Evolutionary conservation across 2,797 vertebrate species (phyloP).

Genomic region (Oryzias dopingdopingensis): DNA sequence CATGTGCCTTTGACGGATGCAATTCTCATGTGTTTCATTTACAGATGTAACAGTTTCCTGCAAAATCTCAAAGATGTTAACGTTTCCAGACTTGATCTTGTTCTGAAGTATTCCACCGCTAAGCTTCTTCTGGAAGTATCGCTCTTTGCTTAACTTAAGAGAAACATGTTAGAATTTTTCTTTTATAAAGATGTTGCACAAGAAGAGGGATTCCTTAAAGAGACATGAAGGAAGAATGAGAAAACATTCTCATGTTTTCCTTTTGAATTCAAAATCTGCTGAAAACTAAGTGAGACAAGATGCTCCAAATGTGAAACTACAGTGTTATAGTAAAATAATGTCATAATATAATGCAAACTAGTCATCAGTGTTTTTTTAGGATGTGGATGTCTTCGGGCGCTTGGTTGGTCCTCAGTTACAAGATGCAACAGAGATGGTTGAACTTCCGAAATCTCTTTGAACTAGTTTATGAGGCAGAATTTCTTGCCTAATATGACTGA

Average conservation of each 20-base stretch:
- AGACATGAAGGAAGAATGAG: constrained; percentile 7
- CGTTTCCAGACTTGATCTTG: too few species aligned
- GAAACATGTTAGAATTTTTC: too few species aligned
- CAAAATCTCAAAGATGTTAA: too few species aligned
- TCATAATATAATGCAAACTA: constrained; percentile 37
- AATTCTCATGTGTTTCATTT: too few species aligned
- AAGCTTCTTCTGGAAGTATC: too few species aligned
- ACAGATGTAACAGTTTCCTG: too few species aligned
- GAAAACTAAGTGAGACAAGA: constrained; percentile 36
- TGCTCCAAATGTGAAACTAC: constrained; percentile 37
- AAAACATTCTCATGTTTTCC: constrained; percentile 10
- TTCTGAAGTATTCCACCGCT: too few species aligned
- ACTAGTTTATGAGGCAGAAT: constrained; percentile 7
- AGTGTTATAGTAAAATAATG: constrained; percentile 23
- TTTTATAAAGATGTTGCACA: too few species aligned
- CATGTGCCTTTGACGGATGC: too few species aligned
- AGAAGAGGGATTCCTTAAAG: too few species aligned
- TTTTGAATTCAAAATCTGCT: constrained; percentile 17
- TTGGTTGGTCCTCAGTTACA: constrained; percentile 8
- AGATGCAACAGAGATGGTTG: constrained; percentile 10
- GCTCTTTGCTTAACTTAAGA: too few species aligned
- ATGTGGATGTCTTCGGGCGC: constrained; percentile 7
- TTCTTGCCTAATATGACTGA: constrained; percentile 8
- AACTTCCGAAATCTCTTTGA: constrained; percentile 9
- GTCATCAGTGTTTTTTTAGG: constrained; percentile 11